Base-by-base conservation (phyloP, 1,140 invertebrate species). In the Camponotus floridanus region DNA sequence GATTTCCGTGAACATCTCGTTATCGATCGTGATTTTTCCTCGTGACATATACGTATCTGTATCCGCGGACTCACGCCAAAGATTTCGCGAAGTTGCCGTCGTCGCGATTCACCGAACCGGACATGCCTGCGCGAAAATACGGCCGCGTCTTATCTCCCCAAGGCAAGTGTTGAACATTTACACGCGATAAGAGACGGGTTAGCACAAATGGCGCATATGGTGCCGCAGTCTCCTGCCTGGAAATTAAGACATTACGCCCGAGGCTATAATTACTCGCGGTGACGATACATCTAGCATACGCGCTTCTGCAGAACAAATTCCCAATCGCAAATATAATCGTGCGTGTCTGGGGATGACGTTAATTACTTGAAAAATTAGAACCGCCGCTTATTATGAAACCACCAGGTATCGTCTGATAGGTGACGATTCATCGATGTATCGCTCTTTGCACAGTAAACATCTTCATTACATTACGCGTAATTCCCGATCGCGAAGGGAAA, bases 81-180 rank as follows among this genome's bases (percentile, higher is more conserved):
- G 36, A 51, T 31, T 42, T 73, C 42, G 42, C 33, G 8, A n/a
- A 45, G 21, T 57, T 57, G n/a, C 13, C 26, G 11, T 45, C 36
- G 11, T 45, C 67, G 64, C 74, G 70, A 36, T 55, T 85, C 88
- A 76, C 15, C 36, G 67, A 88, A 55, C 42, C 11, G 64, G 42
- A 45, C 55, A 33, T 11, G 21, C 7, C 7, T 65, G 33, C 42
- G 48, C 74, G 33, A 78, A 78, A 86, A 79, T 68, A 83, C 57
- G 61, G 3, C 21, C 21, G 8, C 26, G 3, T 2, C 85, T 89
- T 89, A 89, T 89, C 88, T 51, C 3, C 0, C 26, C 7, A 33
- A 8, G n/a, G 31, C 85, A 86, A 89, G 62, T 89, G 87, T 88
- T 83, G 71, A 81, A 80, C 84, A 67, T 89, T 86, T 86, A 88